Conservation (phyloP, 1,140 invertebrate genomes). For the Oryzaephilus surinamensis region DNA sequence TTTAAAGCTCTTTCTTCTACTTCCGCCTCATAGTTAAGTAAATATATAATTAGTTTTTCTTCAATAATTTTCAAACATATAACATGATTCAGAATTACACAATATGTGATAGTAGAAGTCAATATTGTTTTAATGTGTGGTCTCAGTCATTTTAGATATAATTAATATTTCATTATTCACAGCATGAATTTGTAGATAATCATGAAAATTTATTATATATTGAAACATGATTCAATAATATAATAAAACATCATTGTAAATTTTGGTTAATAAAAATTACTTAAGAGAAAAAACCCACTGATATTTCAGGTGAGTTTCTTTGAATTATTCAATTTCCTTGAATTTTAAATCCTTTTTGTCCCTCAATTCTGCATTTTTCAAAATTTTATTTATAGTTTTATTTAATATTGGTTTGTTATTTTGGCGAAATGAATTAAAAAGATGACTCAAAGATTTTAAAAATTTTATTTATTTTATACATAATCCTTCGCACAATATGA, state of each 20-base stretch:
- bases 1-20: no score
- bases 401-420: background rate
- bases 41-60: no score
- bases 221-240: constrained; percentile 17
- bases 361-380: background rate
- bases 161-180: constrained; percentile 10
- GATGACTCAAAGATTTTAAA: constrained; percentile 2
- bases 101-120: background rate
- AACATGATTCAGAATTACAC: background rate
- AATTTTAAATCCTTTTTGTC: background rate
- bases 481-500: constrained; percentile 13
- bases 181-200: constrained; percentile 17
- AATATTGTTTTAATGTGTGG: constrained; percentile 1
- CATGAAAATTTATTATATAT: no score
- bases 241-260: constrained; percentile 19
- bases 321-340: background rate
- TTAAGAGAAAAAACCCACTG: no score
- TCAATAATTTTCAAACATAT: no score
- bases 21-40: no score
- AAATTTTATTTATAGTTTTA: no score
- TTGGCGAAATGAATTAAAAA: background rate
- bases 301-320: background rate
- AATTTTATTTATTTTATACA: constrained; percentile 10
- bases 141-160: constrained; percentile 6
- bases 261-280: constrained; percentile 22